Conservation (phyloP, 1,140 invertebrate species). For the Achroia grisella region DNA sequence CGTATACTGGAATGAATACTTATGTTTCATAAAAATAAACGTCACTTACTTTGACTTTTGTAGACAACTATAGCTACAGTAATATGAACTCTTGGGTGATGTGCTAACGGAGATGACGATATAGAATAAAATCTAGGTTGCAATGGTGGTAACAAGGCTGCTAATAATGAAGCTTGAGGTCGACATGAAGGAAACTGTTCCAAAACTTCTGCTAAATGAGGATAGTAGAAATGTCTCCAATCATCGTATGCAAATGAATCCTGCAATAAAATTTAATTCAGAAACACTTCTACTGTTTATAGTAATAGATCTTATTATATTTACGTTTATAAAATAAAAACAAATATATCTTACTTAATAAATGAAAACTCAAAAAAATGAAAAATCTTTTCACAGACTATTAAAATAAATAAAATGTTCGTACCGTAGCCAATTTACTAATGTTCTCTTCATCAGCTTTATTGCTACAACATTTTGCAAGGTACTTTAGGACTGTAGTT, state of each 20-base stretch:
- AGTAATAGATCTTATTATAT: no score
- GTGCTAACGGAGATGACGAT: constrained; percentile 87
- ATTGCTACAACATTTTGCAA: constrained; percentile 85
- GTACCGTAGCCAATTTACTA: constrained; percentile 82
- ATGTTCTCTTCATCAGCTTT: constrained; percentile 82
- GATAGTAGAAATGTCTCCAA: constrained; percentile 91
- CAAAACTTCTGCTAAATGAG: constrained; percentile 90
- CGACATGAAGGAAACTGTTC: constrained; percentile 90
- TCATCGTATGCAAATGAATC: constrained; percentile 93
- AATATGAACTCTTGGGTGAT: constrained; percentile 87
- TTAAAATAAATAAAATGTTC: constrained; percentile 6
- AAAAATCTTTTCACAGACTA: no score
- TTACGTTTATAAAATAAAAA: no score
- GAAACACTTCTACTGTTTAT: no score
- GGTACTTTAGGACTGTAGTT: constrained; percentile 87
- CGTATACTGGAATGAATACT: no score
- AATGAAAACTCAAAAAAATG: no score
- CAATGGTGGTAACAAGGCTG: constrained; percentile 87
- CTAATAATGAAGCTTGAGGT: constrained; percentile 86
- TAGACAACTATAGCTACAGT: constrained; percentile 95
- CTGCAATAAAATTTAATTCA: constrained; percentile 57
- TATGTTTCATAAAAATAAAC: no score
- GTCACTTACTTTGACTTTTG: constrained; percentile 83
- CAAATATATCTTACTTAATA: no score
- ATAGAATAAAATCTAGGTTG: constrained; percentile 97